Conservation (phyloP, 2,113 vertebrate genomes). For the Recurvirostra avosetta region DNA sequence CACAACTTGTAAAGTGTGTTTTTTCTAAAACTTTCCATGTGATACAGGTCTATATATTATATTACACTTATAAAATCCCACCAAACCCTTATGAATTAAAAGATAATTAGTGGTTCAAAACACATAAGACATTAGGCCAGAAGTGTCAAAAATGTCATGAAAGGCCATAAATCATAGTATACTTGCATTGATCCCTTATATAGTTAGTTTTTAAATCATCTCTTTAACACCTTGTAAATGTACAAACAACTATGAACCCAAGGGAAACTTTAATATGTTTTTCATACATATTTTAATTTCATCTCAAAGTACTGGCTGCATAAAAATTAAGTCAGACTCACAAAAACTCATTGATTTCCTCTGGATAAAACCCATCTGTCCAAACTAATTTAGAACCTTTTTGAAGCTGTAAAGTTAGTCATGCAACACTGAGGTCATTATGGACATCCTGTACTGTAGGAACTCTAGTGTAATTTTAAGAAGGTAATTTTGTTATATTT, state of each 20-base stretch:
- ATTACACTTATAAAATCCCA: conserved; percentile 77
- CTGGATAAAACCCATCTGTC: conserved; percentile 88
- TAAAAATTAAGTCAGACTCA: conserved; percentile 86
- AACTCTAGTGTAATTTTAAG: conserved; percentile 80
- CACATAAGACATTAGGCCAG: conserved; percentile 75
- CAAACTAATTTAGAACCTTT: conserved; percentile 83
- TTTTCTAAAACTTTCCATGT: conserved; percentile 67
- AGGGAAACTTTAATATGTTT: conserved; percentile 89
- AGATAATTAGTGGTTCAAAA: conserved; percentile 91
- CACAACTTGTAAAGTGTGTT: conserved; percentile 61
- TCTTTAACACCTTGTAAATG: conserved; percentile 83
- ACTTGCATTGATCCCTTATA: conserved; percentile 77
- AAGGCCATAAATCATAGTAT: conserved; percentile 87
- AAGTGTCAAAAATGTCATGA: conserved; percentile 89
- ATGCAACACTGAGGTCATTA: conserved; percentile 84
- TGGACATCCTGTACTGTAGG: conserved; percentile 76
- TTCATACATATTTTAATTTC: conserved; percentile 94
- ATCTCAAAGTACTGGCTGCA: conserved; percentile 81
- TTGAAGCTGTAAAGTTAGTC: conserved; percentile 76
- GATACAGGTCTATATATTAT: conserved; percentile 75
- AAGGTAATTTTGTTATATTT: conserved; percentile 85
- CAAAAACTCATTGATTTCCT: conserved; percentile 89
- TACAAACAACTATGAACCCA: conserved; percentile 80
- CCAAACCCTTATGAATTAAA: conserved; percentile 86
- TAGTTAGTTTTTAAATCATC: conserved; percentile 82